Evolutionary conservation across 64 coral and sea anemone genomes (phyloP).

Genomic region (Stichodactyla mertensii): DNA sequence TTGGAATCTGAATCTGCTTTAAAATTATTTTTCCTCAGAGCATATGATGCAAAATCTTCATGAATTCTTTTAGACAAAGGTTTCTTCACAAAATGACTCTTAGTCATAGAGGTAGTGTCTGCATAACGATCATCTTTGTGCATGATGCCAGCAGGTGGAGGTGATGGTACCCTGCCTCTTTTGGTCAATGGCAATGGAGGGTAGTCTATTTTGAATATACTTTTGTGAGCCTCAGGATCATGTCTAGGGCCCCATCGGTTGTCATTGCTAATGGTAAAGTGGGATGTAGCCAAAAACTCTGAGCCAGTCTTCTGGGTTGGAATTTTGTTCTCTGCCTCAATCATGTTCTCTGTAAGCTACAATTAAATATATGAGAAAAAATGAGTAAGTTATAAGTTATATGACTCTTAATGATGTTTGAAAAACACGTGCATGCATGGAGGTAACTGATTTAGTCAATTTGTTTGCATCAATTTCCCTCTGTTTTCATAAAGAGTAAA

Average conservation of each 20-base stretch:
- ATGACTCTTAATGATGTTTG: too few species aligned
- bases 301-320: conserved; percentile 47
- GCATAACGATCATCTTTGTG: conserved; percentile 75
- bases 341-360: background rate
- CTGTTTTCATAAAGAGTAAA: too few species aligned
- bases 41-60: conserved; percentile 29
- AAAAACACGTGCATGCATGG: too few species aligned
- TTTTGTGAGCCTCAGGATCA: conserved; percentile 72
- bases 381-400: too few species aligned
- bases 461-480: too few species aligned
- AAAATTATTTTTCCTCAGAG: conserved; percentile 76
- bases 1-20: conserved; percentile 87
- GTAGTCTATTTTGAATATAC: conserved; percentile 91
- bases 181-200: conserved; percentile 80
- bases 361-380: background rate
- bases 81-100: conserved; percentile 80
- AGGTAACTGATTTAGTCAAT: too few species aligned
- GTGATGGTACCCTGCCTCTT: conserved; percentile 78
- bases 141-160: conserved; percentile 72
- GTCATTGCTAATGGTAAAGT: conserved; percentile 88
- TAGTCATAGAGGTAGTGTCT: conserved; percentile 68
- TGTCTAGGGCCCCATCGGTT: conserved; percentile 65
- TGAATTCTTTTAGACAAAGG: conserved; percentile 15
- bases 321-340: conserved; percentile 54
- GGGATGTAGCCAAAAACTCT: conserved; percentile 75